Evolutionary conservation across 37 sponge, comb jelly and placozoan species (phyloP), one percentile per base, ranked within the genome.

Genomic region (Ephydatia muelleri): DNA sequence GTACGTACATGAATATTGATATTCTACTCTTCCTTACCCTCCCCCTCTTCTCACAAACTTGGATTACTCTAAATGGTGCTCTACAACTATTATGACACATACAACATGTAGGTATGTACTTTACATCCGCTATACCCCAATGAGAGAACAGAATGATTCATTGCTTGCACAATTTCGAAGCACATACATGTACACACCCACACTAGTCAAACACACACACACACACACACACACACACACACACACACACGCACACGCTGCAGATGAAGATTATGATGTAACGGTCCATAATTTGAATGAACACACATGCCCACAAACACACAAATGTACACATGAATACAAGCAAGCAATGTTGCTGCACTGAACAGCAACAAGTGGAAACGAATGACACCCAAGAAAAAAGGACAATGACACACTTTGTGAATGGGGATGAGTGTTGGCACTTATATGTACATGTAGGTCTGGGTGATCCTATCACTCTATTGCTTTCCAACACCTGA

Each of bases 201-300:
- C 27, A 81, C 25, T 26, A 12, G 47, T 28, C 16, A 69, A 40
- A 81, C 68, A 22, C 75, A 66, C 76, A 13, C 76, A 84, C 76
- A 48, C 76, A 84, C 84, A 28, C 84, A 84, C 84, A 28, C 84
- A 84, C 84, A n/a, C 84, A 84, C 84, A 34, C 80, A 86, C 86
- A 30, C 80, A 78, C 86, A 79, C 80, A 86, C 86, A 70, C 86
- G 70, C 86, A 70, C 80, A 79, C 86, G 71, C 86, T 65, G 33
- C 31, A 65, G 57, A 31, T 47, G 31, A 71, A 49, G 47, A 73
- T 48, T 64, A 82, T 74, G 73, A 49, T 73, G 31, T 73, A 31
- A 82, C 73, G 57, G 64, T 73, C 73, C 25, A 49, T 5, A 49
- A 38, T 65, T 2, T 65, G 30, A 57, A 73, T 65, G 73, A 57